phyloP scores from a whole-genome alignment of 2,888 invertebrate species.

The Eupeodes latifasciatus region DNA sequence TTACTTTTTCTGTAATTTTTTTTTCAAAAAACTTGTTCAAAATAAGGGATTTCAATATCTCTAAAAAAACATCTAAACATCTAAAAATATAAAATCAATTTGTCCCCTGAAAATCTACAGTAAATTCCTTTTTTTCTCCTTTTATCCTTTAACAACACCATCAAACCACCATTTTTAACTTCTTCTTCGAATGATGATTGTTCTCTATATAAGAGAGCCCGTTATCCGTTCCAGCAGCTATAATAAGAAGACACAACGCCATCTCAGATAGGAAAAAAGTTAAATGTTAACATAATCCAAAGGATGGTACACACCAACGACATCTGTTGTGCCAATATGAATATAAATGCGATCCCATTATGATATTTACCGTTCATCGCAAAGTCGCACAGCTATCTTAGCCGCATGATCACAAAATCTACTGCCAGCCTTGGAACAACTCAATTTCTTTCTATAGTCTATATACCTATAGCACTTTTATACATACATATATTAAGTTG shows the following conservation, averaged over 20 bases:
- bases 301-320: conserved; percentile 74
- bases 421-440: conserved; percentile 69
- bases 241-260: conserved; percentile 45
- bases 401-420: conserved; percentile 70
- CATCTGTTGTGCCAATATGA: conserved; percentile 77
- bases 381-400: conserved; percentile 60
- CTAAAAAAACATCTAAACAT: background rate
- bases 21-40: too few relatives aligned
- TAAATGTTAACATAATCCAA: conserved; percentile 73
- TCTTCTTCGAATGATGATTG: conserved; percentile 60
- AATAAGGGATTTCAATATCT: background rate
- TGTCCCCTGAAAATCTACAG: background rate
- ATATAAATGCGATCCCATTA: conserved; percentile 77
- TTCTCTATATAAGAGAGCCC: conserved; percentile 54
- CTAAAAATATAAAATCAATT: background rate
- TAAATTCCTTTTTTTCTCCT: background rate
- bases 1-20: too few relatives aligned
- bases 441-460: conserved; percentile 62
- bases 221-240: conserved; percentile 61
- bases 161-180: background rate
- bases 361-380: conserved; percentile 74
- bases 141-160: conserved; percentile 19
- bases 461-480: too few relatives aligned
- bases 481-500: background rate
- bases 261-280: conserved; percentile 42